Percentiles rank a stretch among this genome's conserved stretches.
Conservation (phyloP, 2,113 vertebrate genomes). For the Callaeas wilsoni region DNA sequence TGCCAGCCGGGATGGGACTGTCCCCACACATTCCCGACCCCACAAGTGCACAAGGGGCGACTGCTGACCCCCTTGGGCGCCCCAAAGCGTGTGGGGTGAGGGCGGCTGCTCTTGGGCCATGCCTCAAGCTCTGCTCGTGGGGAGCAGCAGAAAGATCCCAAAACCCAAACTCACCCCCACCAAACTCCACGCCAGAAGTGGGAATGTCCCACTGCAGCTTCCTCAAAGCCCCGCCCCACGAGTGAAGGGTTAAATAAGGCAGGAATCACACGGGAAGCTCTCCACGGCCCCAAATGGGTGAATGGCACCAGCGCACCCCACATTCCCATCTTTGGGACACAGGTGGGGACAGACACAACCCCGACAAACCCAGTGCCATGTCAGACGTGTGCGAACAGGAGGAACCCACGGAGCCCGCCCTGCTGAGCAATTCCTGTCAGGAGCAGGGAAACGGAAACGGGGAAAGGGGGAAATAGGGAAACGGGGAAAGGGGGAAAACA, state of each 20-base stretch:
- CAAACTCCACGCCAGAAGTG: not conserved
- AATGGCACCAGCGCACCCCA: fast-evolving
- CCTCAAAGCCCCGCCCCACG: not conserved
- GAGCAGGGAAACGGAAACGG: not conserved
- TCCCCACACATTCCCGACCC: not conserved
- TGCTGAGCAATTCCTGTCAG: not conserved
- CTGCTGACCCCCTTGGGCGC: not conserved
- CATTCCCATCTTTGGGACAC: fast-evolving
- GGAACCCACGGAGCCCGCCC: not conserved
- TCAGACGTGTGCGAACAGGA: not conserved
- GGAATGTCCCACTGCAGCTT: not conserved
- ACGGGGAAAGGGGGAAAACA: not conserved
- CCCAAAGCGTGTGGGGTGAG: fast-evolving
- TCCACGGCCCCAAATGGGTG: not conserved
- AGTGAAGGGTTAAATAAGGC: not conserved
- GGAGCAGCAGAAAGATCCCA: not conserved
- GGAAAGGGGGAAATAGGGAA: not conserved
- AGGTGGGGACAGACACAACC: not conserved
- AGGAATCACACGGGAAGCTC: not conserved
- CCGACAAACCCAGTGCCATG: not conserved
- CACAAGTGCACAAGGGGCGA: fast-evolving
- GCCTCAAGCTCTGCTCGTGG: fast-evolving
- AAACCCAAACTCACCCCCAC: not conserved
- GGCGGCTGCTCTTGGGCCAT: not conserved
- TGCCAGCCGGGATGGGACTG: not conserved